Evolutionary conservation across 2,888 invertebrate genomes (phyloP).

Genomic region (Acleris laterana): DNA sequence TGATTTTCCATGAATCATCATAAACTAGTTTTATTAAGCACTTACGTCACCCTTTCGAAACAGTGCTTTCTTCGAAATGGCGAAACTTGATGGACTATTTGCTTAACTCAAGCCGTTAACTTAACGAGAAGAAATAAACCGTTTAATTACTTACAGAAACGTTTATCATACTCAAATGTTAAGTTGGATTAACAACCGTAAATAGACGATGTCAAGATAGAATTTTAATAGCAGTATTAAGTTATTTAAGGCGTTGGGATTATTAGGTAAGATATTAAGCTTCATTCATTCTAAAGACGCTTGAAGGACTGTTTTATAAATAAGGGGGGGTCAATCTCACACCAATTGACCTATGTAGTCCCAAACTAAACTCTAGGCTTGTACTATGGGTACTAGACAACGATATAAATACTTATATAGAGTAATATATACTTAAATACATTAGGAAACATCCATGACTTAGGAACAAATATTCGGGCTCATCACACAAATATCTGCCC

Average conservation of each 20-base stretch:
- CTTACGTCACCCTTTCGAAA: conserved; percentile 12
- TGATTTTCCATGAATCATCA: conserved; percentile 10
- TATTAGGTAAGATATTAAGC: too few relatives aligned
- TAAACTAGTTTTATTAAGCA: not conserved
- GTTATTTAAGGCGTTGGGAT: not conserved
- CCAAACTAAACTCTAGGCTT: too few relatives aligned
- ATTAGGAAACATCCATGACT: too few relatives aligned
- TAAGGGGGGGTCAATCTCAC: too few relatives aligned
- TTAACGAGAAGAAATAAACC: conserved; percentile 19
- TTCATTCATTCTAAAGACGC: too few relatives aligned
- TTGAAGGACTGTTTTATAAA: too few relatives aligned
- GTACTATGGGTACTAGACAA: too few relatives aligned
- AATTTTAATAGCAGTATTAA: not conserved
- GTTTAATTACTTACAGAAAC: not conserved
- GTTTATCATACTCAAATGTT: not conserved
- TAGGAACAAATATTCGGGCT: too few relatives aligned
- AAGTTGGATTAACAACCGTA: not conserved
- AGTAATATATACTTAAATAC: too few relatives aligned
- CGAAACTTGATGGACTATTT: conserved; percentile 21
- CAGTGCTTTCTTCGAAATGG: conserved; percentile 7
- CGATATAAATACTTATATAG: too few relatives aligned
- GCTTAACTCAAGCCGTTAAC: conserved; percentile 17
- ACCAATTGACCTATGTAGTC: too few relatives aligned
- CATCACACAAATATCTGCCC: too few relatives aligned
- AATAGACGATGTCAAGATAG: not conserved